phyloP scores from a whole-genome alignment of 1,140 invertebrate genomes.

The Leucophenga varia region DNA sequence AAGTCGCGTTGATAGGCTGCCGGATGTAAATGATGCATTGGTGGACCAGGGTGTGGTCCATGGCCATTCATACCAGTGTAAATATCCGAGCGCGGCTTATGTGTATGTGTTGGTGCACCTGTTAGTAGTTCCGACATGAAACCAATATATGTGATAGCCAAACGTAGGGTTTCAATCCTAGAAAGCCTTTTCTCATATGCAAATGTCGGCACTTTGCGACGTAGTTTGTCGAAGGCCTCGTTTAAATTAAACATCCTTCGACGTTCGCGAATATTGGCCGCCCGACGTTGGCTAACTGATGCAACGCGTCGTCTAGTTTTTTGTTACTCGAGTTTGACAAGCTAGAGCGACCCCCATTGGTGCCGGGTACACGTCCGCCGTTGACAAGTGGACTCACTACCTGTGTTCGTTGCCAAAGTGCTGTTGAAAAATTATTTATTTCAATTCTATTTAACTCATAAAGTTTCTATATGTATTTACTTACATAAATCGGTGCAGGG shows the following conservation, averaged over 20 bases:
- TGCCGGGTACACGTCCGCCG: conserved; percentile 22
- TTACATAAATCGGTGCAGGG: conserved; percentile 61
- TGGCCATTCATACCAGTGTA: conserved; percentile 46
- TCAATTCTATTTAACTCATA: background rate
- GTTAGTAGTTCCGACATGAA: conserved; percentile 91
- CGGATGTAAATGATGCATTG: conserved; percentile 35
- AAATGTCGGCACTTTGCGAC: conserved; percentile 95
- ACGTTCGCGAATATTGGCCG: conserved; percentile 92
- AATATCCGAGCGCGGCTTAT: conserved; percentile 53
- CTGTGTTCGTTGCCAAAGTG: conserved; percentile 55
- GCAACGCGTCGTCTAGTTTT: conserved; percentile 85
- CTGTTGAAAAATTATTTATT: conserved; percentile 34
- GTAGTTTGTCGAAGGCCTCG: conserved; percentile 92
- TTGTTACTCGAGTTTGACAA: conserved; percentile 60
- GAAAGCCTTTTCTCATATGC: conserved; percentile 98
- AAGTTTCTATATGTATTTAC: too few species aligned
- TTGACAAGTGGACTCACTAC: conserved; percentile 38
- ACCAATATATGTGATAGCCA: conserved; percentile 98
- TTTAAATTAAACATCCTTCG: conserved; percentile 97
- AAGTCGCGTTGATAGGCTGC: conserved; percentile 48
- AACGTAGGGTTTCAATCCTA: conserved; percentile 92
- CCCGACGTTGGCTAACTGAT: conserved; percentile 83
- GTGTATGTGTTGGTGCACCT: conserved; percentile 61
- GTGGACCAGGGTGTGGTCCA: conserved; percentile 17
- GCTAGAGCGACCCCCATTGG: conserved; percentile 34